phyloP scores from a whole-genome alignment of 2,113 vertebrate species.

The Acanthochromis polyacanthus region DNA sequence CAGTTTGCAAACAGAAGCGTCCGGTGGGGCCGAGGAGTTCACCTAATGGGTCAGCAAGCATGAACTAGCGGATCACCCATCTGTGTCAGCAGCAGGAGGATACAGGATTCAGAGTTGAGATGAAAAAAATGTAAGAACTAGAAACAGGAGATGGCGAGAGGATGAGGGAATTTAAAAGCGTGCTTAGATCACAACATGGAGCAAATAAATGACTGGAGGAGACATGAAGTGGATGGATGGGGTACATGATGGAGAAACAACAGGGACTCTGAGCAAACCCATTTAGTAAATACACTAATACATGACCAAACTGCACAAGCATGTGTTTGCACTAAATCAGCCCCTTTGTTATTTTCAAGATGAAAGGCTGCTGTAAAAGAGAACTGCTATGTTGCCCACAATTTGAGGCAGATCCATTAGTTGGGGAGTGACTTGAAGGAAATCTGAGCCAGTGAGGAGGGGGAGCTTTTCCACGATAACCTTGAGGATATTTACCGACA shows the following conservation, averaged over 20 bases:
- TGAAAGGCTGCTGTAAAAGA: constrained; percentile 13
- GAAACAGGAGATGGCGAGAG: not conserved
- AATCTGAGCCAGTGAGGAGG: constrained; percentile 26
- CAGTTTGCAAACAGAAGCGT: constrained; percentile 89
- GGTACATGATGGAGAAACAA: constrained; percentile 2
- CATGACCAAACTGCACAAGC: not conserved
- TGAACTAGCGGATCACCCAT: constrained; percentile 54
- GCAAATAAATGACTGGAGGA: not conserved
- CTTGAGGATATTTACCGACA: constrained; percentile 37
- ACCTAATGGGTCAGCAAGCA: constrained; percentile 80
- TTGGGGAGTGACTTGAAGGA: constrained; percentile 11
- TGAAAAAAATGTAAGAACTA: not conserved
- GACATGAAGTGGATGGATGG: not conserved
- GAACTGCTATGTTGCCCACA: not conserved
- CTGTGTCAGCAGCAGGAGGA: constrained; percentile 46
- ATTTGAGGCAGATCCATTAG: constrained; percentile 33
- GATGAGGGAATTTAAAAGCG: constrained; percentile 16
- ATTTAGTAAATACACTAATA: not conserved
- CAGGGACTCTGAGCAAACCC: constrained; percentile 3
- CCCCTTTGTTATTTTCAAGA: not conserved
- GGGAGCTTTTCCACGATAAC: constrained; percentile 53
- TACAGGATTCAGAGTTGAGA: constrained; percentile 6
- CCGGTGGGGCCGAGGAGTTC: constrained; percentile 50
- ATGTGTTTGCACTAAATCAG: not conserved
- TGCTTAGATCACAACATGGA: not conserved